phyloP scores from a whole-genome alignment of 2,113 vertebrate genomes.

The Scytalopus superciliaris region DNA sequence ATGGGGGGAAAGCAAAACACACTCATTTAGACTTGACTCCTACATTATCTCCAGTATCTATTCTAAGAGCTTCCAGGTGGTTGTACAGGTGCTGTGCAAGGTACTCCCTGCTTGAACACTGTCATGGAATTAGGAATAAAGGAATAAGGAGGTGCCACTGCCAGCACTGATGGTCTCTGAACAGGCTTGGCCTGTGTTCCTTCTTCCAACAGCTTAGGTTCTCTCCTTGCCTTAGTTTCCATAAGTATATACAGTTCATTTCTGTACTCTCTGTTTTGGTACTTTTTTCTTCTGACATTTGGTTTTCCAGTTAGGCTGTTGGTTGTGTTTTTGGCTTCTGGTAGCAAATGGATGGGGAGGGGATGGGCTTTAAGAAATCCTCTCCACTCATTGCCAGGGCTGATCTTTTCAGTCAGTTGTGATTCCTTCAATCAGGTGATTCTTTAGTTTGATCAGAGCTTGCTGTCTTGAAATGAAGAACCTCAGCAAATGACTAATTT shows the following conservation, averaged over 20 bases:
- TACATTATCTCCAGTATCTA: background rate
- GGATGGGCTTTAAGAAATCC: too few species aligned
- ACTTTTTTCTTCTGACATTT: background rate
- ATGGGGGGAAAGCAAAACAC: too few species aligned
- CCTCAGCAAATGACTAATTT: too few species aligned
- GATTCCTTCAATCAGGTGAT: too few species aligned
- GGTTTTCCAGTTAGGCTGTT: background rate
- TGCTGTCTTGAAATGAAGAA: too few species aligned
- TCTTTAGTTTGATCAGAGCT: too few species aligned
- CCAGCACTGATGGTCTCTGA: background rate
- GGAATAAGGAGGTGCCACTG: background rate
- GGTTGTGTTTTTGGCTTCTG: background rate
- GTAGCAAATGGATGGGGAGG: background rate
- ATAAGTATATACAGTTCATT: background rate
- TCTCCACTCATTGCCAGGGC: too few species aligned
- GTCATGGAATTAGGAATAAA: background rate
- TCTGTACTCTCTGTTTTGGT: background rate
- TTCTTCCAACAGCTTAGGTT: background rate
- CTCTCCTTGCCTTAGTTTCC: background rate
- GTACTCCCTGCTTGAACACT: fast-evolving
- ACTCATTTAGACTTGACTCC: background rate
- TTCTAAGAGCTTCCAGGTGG: background rate
- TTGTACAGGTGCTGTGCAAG: background rate
- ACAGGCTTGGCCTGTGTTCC: background rate
- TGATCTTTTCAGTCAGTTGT: too few species aligned